Base-by-base conservation (phyloP, 2,888 invertebrate species). In the Tachystola acroxantha region DNA sequence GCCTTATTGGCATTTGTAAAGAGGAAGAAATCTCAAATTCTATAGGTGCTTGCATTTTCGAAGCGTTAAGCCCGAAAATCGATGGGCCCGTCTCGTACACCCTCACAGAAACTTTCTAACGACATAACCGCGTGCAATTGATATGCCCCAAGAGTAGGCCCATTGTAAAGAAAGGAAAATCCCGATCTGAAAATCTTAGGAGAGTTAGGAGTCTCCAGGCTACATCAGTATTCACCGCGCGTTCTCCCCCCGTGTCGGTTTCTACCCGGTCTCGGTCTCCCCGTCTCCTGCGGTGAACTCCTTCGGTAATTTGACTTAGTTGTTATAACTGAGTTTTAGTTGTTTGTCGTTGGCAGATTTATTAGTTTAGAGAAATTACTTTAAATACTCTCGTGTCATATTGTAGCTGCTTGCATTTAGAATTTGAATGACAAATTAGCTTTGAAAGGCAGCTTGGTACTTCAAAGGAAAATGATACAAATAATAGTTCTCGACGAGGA, bases 161-260 rank as follows among this genome's bases (percentile, higher is more conserved):
- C 80, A 85, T 85, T 86, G 86, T 84, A 86, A 86, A 86, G 86
- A 85, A 86, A 86, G 82, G 86, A 84, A 86, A 86, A 84, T 84
- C 86, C 81, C 79, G 65, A 82, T 73, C 79, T 79, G 81, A 84
- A 86, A 86, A 85, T 85, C 82, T 85, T 85, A 66, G 64, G 68
- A 71, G 81, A 84, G 82, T 84, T 82, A 82, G 75, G 61, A 73
- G 71, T 61, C 65, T 67, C 57, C 47, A 43, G 53, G 39, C 29
- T 47, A 45, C 75, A 85, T 85, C 81, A 82, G 86, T 86, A 86
- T 86, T 77, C 85, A 50, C 49, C 36, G 40, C 59, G 57, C 74
- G 82, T 67, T 16, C 40, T 39, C 53, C 39, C 62, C 70, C 75
- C 68, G 80, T 77, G 82, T 82, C 77, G 80, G 71, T 76, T 67